Percentiles rank a stretch among this genome's conserved stretches.
Evolutionary conservation across 2,113 vertebrate species (phyloP).

Genomic region (Labeo rohita): DNA sequence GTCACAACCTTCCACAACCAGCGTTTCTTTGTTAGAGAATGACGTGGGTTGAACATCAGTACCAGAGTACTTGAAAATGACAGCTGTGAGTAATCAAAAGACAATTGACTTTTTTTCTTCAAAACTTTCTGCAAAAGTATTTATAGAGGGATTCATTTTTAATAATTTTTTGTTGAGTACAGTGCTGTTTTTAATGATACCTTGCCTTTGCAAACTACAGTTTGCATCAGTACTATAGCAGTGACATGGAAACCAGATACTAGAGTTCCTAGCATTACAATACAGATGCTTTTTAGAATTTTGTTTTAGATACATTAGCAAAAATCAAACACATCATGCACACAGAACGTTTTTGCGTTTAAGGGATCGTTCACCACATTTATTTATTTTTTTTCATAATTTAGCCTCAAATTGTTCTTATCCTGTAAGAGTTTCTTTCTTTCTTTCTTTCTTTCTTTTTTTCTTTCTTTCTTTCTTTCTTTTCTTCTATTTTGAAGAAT

Average conservation of each 20-base stretch:
- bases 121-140: neutral
- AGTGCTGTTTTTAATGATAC: neutral
- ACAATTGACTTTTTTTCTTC: neutral
- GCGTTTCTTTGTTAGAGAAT: conserved; percentile 2
- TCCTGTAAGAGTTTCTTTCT: too few species aligned
- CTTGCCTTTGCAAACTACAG: neutral
- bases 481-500: too few species aligned
- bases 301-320: too few species aligned
- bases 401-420: too few species aligned
- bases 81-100: neutral
- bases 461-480: too few species aligned
- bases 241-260: too few species aligned
- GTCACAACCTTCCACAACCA: neutral
- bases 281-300: neutral
- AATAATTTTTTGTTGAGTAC: neutral
- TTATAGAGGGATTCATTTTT: neutral
- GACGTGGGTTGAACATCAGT: neutral
- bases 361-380: too few species aligned
- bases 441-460: too few species aligned
- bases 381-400: too few species aligned
- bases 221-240: too few species aligned
- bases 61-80: neutral
- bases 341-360: too few species aligned
- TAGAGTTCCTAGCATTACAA: neutral
- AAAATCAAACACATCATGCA: too few species aligned